Conservation (phyloP, 1,140 invertebrate species). For the Bombus breviceps region DNA sequence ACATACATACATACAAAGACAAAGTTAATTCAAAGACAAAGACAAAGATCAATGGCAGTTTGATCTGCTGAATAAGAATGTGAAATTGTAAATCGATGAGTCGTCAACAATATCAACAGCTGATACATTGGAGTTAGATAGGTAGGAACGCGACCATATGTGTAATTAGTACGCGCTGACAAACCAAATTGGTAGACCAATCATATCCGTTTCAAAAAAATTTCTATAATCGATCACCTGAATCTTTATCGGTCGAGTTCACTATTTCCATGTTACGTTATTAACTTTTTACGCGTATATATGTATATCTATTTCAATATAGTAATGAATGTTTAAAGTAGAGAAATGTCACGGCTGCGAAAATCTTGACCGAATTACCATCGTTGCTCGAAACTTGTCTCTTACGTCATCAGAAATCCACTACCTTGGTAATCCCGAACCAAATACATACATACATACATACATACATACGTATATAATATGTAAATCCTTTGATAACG, state of each 20-base stretch:
- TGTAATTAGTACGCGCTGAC: not conserved
- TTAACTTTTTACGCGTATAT: not conserved
- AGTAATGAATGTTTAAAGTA: not conserved
- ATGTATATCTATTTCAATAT: not conserved
- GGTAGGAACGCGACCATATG: not conserved
- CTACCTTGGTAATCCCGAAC: not conserved
- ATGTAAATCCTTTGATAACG: not conserved
- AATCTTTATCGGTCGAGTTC: conserved; percentile 34
- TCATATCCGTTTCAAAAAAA: not conserved
- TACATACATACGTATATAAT: not conserved
- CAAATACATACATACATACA: too few relatives aligned
- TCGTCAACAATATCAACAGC: not conserved
- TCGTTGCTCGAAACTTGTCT: conserved; percentile 8
- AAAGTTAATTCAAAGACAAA: not conserved
- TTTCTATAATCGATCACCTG: not conserved
- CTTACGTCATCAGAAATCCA: conserved; percentile 17
- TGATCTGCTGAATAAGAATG: not conserved
- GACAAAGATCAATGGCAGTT: not conserved
- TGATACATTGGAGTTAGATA: not conserved
- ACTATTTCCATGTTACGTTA: not conserved
- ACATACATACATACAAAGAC: too few relatives aligned
- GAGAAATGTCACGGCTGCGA: conserved; percentile 53
- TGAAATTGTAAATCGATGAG: not conserved
- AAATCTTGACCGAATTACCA: conserved; percentile 40
- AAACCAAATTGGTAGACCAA: conserved; percentile 7